Percentiles rank a stretch among this genome's conserved stretches.
Evolutionary conservation across 1,140 invertebrate genomes (phyloP).

Genomic region (Lasioglossum baleicum): DNA sequence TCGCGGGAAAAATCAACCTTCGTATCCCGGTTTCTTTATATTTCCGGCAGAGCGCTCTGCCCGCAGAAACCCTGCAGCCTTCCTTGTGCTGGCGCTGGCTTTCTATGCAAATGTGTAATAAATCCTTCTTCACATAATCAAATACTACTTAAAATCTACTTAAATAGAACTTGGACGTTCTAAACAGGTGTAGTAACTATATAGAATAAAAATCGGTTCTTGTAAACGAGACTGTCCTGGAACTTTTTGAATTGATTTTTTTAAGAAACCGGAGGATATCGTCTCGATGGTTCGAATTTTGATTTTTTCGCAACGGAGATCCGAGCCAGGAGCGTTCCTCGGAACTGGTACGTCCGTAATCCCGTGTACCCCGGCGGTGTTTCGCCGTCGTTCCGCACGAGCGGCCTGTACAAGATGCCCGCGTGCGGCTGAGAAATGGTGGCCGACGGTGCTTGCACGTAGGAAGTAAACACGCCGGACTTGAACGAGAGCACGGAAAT

Average conservation of each 20-base stretch:
- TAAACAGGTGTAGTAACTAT: too few relatives aligned
- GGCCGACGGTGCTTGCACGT: slow-evolving; percentile 29
- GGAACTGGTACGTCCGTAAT: slow-evolving; percentile 44
- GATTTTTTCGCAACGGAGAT: slow-evolving; percentile 14
- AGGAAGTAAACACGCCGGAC: slow-evolving; percentile 52
- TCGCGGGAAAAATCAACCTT: slow-evolving; percentile 20
- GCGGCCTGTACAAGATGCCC: slow-evolving; percentile 42
- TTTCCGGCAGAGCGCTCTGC: not conserved
- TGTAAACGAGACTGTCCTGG: too few relatives aligned
- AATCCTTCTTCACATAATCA: not conserved
- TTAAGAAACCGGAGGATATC: too few relatives aligned
- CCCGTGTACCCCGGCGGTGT: slow-evolving; percentile 41
- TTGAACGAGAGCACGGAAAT: slow-evolving; percentile 44
- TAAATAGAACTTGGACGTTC: too few relatives aligned
- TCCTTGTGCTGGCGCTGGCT: too few relatives aligned
- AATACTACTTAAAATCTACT: too few relatives aligned
- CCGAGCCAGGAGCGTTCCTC: not conserved
- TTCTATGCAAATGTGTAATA: too few relatives aligned
- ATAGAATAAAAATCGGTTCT: too few relatives aligned
- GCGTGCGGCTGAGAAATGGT: slow-evolving; percentile 29
- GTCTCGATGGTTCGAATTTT: slow-evolving; percentile 14
- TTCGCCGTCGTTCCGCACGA: slow-evolving; percentile 57
- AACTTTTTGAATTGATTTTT: too few relatives aligned
- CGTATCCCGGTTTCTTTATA: slow-evolving; percentile 12
- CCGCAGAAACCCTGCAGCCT: too few relatives aligned